phyloP scores from a whole-genome alignment of 2,888 invertebrate species.

The Leucania comma region DNA sequence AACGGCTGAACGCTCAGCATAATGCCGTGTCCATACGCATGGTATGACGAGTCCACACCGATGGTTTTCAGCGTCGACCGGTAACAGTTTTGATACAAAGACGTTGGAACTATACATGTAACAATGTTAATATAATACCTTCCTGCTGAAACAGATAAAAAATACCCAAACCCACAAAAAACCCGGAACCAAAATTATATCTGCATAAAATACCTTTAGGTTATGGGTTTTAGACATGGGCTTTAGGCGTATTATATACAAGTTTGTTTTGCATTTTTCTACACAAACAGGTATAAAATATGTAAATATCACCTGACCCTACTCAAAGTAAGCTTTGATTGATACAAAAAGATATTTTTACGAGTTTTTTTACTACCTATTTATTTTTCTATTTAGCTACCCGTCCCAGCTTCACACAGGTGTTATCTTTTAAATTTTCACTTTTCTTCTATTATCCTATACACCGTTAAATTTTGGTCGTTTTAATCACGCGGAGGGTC shows the following conservation, averaged over 20 bases:
- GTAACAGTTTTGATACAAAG: not conserved
- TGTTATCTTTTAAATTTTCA: too few species aligned
- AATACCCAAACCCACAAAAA: slow-evolving; percentile 9
- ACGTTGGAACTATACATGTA: not conserved
- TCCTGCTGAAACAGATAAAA: not conserved
- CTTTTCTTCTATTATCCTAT: too few species aligned
- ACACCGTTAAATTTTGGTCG: too few species aligned
- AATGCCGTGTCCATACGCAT: too few species aligned
- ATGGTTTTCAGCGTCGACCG: too few species aligned
- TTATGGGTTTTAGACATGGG: too few species aligned
- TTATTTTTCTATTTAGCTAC: slow-evolving; percentile 2
- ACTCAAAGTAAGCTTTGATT: slow-evolving; percentile 16
- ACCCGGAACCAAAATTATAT: not conserved
- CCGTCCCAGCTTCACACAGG: too few species aligned
- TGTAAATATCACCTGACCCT: slow-evolving; percentile 46
- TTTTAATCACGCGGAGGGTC: too few species aligned
- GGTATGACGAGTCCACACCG: too few species aligned
- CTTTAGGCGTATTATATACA: not conserved
- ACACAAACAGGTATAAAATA: slow-evolving; percentile 36
- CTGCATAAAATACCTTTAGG: slow-evolving; percentile 7
- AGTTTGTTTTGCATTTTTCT: slow-evolving; percentile 1
- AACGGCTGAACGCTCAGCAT: too few species aligned
- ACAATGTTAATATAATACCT: too few species aligned
- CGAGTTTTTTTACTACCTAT: not conserved
- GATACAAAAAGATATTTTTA: slow-evolving; percentile 35